Evolutionary conservation across 2,797 vertebrate species (phyloP), one percentile per base, ranked within the genome.

Genomic region (Artibeus jamaicensis): DNA sequence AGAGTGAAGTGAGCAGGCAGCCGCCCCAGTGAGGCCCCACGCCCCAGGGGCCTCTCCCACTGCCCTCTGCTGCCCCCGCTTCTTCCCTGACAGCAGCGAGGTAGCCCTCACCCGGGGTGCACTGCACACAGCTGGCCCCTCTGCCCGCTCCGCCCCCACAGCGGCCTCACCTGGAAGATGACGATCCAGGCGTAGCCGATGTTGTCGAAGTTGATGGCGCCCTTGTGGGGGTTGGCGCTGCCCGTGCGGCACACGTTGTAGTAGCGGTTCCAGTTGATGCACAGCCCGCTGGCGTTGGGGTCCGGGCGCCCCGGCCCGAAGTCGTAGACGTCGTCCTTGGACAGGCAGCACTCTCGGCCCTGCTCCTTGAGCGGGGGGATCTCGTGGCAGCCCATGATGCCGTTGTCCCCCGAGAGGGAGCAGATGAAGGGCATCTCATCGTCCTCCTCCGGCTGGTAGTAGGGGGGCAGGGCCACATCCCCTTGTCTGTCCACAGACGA

Each of bases 131-230:
- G 42, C 86, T 62, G 59, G 6, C 34, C 4, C 11, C 44, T 71
- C 65, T 1, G 12, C 70, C 32, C 19, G 9, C 3, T 1, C 7
- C 24, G 0, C 12, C 94, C 12, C 93, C 26, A 2, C 24, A 0
- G 44, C 42, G 6, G 22, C 53, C 96, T 81, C 96, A 99, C 99
- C 99, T 99, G 99, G 96, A 99, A 99, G 97, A 99, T 99, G 91
- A 99, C 99, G 2, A 99, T 99, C 99, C 99, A 99, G 86, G 99
- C 99, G 1, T 99, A 99, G 46, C 99, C 99, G 0, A 99, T 99
- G 98, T 99, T 99, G 98, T 99, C 99, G 4, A 99, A 99, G 98
- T 99, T 99, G 98, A 99, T 99, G 96, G 99, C 99, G 1, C 99
- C 99, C 97, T 99, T 99, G 98, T 99, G 99, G 0, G 99, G 99